phyloP scores from a whole-genome alignment of 2,888 invertebrate species.

The Chloroclystis v-ata region DNA sequence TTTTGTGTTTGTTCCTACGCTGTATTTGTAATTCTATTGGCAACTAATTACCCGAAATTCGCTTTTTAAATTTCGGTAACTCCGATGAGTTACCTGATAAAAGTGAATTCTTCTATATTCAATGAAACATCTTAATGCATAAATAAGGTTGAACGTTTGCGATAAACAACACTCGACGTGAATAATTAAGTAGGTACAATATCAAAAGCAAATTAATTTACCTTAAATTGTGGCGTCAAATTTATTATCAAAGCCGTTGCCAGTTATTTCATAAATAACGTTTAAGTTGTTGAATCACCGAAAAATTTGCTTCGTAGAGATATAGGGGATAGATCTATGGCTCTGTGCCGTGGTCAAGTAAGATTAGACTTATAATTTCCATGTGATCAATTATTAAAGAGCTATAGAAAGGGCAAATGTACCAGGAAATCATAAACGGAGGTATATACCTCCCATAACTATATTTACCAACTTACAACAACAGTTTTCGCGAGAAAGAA shows the following conservation, averaged over 20 bases:
- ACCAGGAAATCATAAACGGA: no score
- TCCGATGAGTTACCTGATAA: no score
- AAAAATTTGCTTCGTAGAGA: conserved; percentile 29
- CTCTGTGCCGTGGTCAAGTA: not conserved
- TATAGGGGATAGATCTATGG: conserved; percentile 5
- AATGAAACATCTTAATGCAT: conserved; percentile 10
- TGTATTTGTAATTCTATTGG: no score
- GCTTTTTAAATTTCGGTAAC: no score
- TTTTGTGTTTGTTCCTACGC: no score
- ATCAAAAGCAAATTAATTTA: conserved; percentile 29
- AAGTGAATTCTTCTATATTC: not conserved
- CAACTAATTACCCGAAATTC: no score
- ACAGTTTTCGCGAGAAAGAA: no score
- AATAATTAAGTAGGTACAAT: conserved; percentile 29
- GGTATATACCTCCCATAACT: no score
- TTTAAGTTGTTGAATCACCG: conserved; percentile 32
- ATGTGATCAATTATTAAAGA: no score
- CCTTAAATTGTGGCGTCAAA: conserved; percentile 26
- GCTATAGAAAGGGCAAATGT: no score
- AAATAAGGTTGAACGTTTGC: conserved; percentile 16
- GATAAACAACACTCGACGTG: conserved; percentile 19
- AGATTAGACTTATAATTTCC: no score
- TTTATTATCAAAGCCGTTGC: conserved; percentile 27
- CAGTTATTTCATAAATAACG: conserved; percentile 28
- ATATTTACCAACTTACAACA: no score